phyloP scores from a whole-genome alignment of 2,888 invertebrate species.

The Eucriotettix oculatus region DNA sequence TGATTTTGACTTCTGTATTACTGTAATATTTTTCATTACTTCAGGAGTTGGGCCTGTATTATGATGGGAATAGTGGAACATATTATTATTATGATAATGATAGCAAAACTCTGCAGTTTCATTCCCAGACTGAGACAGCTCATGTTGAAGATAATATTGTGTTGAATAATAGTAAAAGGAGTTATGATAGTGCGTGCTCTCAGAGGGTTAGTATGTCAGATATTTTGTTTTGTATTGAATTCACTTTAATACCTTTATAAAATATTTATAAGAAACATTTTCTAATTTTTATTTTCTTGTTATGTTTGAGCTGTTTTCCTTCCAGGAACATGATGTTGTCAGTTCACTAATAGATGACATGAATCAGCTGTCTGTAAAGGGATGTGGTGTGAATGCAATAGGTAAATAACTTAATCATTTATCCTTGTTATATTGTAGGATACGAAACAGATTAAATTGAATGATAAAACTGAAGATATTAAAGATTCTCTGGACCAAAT shows the following conservation, averaged over 20 bases:
- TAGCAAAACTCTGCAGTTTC: conserved; percentile 58
- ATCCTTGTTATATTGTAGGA: conserved; percentile 13
- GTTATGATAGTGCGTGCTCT: no score
- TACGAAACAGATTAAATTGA: conserved; percentile 11
- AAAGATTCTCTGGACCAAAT: neutral
- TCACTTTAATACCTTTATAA: no score
- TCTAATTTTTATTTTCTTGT: no score
- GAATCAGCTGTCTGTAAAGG: conserved; percentile 29
- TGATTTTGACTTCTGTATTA: neutral
- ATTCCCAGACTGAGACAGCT: conserved; percentile 49
- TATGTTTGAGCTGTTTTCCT: no score
- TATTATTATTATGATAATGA: conserved; percentile 70
- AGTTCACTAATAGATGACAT: conserved; percentile 25
- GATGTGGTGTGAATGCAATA: conserved; percentile 32
- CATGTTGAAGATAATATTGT: neutral
- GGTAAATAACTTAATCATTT: conserved; percentile 26
- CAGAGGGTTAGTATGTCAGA: no score
- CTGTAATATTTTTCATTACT: conserved; percentile 14
- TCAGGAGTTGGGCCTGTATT: conserved; percentile 73
- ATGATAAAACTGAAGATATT: conserved; percentile 1
- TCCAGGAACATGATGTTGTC: conserved; percentile 16
- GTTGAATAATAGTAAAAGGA: no score
- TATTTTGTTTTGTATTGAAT: no score
- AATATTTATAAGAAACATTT: no score
- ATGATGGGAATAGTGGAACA: conserved; percentile 68